phyloP scores from a whole-genome alignment of 2,113 vertebrate species.

The Hymenochirus boettgeri region DNA sequence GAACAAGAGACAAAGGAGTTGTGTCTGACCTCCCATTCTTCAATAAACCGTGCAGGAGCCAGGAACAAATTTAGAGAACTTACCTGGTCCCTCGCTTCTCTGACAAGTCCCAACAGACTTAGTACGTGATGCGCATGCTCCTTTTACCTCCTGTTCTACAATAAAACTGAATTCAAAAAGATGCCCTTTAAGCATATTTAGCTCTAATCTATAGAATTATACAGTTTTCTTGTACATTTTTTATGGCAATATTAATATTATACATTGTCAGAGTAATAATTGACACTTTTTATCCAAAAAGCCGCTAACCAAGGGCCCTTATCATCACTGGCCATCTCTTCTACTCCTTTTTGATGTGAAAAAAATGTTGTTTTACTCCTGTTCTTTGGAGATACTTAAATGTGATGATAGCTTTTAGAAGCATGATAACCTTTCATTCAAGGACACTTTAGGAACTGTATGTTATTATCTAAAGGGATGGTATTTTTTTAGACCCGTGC shows the following conservation, averaged over 20 bases:
- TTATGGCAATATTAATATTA: slow-evolving; percentile 66
- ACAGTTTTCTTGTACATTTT: too few species aligned
- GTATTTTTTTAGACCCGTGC: slow-evolving; percentile 39
- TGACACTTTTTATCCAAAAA: slow-evolving; percentile 59
- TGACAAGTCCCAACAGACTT: too few species aligned
- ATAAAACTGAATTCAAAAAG: too few species aligned
- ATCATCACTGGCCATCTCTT: slow-evolving; percentile 53
- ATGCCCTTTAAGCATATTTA: too few species aligned
- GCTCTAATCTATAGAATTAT: too few species aligned
- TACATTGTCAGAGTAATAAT: slow-evolving; percentile 58
- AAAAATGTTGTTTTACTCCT: slow-evolving; percentile 40
- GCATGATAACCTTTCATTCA: slow-evolving; percentile 51
- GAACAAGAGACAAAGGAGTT: too few species aligned
- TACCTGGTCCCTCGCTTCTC: too few species aligned
- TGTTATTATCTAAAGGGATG: slow-evolving; percentile 47
- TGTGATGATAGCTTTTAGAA: slow-evolving; percentile 48
- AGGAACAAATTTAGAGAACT: too few species aligned
- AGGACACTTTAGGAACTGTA: slow-evolving; percentile 40
- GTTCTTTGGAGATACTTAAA: slow-evolving; percentile 43
- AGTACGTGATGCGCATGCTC: too few species aligned
- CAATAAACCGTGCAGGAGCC: too few species aligned
- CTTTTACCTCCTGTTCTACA: too few species aligned
- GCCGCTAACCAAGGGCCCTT: slow-evolving; percentile 52
- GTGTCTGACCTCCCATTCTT: too few species aligned
- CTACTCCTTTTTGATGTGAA: slow-evolving; percentile 14